Evolutionary conservation across 2,113 vertebrate genomes (phyloP).

Genomic region (Chitala chitala): DNA sequence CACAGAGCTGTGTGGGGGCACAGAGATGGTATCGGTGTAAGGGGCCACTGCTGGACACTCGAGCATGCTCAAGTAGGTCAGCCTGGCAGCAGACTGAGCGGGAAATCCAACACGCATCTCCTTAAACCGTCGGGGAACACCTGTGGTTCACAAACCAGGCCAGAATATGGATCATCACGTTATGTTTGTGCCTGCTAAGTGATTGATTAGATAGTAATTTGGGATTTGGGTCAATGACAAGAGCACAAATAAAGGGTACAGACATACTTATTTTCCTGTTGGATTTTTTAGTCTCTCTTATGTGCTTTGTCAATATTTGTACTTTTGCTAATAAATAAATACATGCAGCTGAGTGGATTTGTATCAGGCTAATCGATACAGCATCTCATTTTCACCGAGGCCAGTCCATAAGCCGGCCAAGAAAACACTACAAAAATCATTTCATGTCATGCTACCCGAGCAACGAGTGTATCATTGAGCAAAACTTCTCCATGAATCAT

Average conservation of each 20-base stretch:
- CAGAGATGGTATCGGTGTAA: slow-evolving; percentile 5
- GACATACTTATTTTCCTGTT: slow-evolving; percentile 15
- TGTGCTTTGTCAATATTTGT: slow-evolving; percentile 28
- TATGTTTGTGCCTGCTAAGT: neutral
- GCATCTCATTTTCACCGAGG: slow-evolving; percentile 42
- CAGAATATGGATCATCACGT: neutral
- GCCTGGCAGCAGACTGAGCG: neutral
- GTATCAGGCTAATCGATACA: slow-evolving; percentile 47
- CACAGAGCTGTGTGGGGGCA: neutral
- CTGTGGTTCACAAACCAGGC: neutral
- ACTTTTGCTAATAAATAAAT: slow-evolving; percentile 46
- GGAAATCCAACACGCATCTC: slow-evolving; percentile 1
- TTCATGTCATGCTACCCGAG: slow-evolving; percentile 55
- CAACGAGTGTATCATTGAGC: slow-evolving; percentile 38
- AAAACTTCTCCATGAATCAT: neutral
- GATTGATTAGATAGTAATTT: slow-evolving; percentile 14
- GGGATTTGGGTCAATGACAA: neutral
- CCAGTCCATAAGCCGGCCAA: slow-evolving; percentile 32
- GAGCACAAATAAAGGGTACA: neutral
- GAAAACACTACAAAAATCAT: slow-evolving; percentile 46
- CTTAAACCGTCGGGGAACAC: neutral
- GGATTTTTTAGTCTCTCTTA: neutral
- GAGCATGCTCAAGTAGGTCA: slow-evolving; percentile 16
- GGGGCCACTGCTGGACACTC: slow-evolving; percentile 8
- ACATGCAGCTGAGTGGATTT: slow-evolving; percentile 39